A percentile compares a stretch with the other conserved stretches of the same genome.
These are phyloP conservation scores for Druon quercuslanigerum DNA, from an alignment of 1,140 invertebrate genomes.

Conservation along the genomic window DNA sequence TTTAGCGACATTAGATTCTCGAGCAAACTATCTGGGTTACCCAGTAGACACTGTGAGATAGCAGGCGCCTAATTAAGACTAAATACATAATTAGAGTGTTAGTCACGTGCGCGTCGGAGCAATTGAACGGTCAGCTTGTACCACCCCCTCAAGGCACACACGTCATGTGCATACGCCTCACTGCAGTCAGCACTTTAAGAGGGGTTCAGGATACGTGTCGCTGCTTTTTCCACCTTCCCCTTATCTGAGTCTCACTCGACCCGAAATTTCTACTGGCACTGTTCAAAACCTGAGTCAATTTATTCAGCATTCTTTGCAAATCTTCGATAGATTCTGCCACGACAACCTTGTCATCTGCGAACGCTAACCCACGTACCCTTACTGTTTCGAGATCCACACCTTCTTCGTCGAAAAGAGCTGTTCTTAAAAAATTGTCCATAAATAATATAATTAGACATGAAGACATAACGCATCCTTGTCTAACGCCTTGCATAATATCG, in stretches of 20 bases:
- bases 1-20: constrained; percentile 40
- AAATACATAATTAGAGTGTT: constrained; percentile 73
- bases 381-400: no score
- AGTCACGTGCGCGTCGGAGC: constrained; percentile 68
- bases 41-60: constrained; percentile 55
- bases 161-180: constrained; percentile 55
- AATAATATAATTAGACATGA: no score
- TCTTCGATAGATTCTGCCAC: no score
- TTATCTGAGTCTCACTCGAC: not conserved
- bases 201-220: not conserved
- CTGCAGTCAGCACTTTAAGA: constrained; percentile 57
- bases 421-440: no score
- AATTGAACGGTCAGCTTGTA: constrained; percentile 68
- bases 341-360: no score
- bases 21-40: constrained; percentile 49
- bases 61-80: constrained; percentile 70
- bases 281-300: no score
- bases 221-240: constrained; percentile 9
- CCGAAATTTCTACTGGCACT: not conserved
- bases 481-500: no score
- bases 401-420: no score
- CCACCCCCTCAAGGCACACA: constrained; percentile 57
- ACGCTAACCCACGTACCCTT: no score
- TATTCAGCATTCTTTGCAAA: no score
- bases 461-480: no score